Conservation (phyloP, 1,140 invertebrate genomes). For the Euwallacea similis region DNA sequence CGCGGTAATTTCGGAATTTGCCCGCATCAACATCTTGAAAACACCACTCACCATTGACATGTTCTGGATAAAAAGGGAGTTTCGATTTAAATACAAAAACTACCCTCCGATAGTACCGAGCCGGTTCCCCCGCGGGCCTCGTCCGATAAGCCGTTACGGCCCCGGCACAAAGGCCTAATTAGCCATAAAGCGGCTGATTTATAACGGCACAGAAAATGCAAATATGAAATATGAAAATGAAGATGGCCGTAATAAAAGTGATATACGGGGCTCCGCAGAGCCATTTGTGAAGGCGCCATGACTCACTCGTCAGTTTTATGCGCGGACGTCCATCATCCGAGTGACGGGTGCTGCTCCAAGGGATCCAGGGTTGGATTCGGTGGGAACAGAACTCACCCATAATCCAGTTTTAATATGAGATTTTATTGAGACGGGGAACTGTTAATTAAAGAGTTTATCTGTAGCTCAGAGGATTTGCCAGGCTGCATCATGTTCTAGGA, state of each 20-base stretch:
- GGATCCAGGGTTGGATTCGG: conserved; percentile 39
- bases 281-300: conserved; percentile 70
- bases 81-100: conserved; percentile 8
- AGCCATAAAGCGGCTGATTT: conserved; percentile 70
- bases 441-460: too few relatives aligned
- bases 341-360: conserved; percentile 57
- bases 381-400: background rate
- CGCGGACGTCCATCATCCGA: conserved; percentile 67
- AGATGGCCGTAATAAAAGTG: conserved; percentile 78
- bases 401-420: too few relatives aligned
- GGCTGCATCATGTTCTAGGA: too few relatives aligned
- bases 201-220: conserved; percentile 67
- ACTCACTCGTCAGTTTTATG: conserved; percentile 65
- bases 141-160: conserved; percentile 55
- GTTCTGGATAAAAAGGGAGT: background rate
- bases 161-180: conserved; percentile 65
- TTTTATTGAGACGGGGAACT: too few relatives aligned
- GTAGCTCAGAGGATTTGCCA: too few relatives aligned
- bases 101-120: conserved; percentile 22
- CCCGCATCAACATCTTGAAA: too few relatives aligned
- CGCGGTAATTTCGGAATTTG: too few relatives aligned
- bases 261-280: conserved; percentile 73
- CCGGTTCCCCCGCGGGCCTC: conserved; percentile 29
- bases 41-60: too few relatives aligned
- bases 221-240: conserved; percentile 83